Evolutionary conservation across 2,113 vertebrate species (phyloP).

Genomic region (Proterorhinus semilunaris): DNA sequence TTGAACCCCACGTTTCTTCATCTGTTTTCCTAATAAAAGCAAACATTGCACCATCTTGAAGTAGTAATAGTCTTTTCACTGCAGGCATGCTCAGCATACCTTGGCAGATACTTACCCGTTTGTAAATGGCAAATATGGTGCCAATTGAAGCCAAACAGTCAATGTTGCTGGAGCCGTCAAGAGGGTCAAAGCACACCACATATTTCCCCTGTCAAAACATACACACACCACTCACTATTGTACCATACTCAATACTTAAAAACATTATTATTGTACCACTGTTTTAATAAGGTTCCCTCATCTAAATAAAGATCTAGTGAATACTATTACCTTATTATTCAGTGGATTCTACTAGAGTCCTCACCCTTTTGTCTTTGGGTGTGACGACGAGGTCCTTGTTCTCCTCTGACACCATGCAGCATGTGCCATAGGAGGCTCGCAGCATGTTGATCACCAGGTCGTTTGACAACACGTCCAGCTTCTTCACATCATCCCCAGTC

Average conservation of each 20-base stretch:
- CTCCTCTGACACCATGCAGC: conserved; percentile 90
- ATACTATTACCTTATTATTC: no score
- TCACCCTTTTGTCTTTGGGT: conserved; percentile 83
- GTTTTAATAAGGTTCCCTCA: no score
- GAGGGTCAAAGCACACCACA: conserved; percentile 93
- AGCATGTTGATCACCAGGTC: conserved; percentile 94
- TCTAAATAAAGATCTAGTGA: no score
- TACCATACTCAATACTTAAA: neutral
- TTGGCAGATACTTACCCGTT: conserved; percentile 78
- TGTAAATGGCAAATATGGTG: conserved; percentile 96
- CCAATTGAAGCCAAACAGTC: conserved; percentile 96
- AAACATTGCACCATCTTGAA: neutral
- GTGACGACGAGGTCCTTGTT: conserved; percentile 87
- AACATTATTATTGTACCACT: neutral
- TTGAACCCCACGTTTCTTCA: neutral
- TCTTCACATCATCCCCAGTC: conserved; percentile 95
- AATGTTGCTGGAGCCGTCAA: conserved; percentile 97
- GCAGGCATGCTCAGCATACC: neutral
- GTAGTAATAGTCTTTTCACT: neutral
- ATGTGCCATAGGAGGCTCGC: conserved; percentile 88
- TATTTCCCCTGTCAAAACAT: conserved; percentile 87
- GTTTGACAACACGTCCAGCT: conserved; percentile 93
- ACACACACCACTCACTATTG: neutral
- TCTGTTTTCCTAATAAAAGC: neutral
- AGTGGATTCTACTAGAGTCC: conserved; percentile 20